phyloP scores from a whole-genome alignment of 2,113 vertebrate species.

The Peromyscus maniculatus region DNA sequence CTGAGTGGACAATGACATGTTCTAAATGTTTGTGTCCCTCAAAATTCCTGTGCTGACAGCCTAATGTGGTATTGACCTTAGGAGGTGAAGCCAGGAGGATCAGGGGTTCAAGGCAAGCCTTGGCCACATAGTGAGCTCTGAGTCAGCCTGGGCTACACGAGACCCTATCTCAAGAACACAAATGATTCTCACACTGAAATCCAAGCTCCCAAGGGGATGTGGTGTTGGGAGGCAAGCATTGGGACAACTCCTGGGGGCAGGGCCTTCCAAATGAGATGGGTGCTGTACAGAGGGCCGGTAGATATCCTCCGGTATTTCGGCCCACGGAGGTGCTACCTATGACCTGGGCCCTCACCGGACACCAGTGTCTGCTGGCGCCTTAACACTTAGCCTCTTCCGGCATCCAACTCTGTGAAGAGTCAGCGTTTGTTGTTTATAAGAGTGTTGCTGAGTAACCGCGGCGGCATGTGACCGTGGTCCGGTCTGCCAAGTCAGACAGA shows the following conservation, averaged over 20 bases:
- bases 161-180: background rate
- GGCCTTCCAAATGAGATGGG: background rate
- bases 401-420: background rate
- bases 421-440: background rate
- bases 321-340: background rate
- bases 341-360: too few species aligned
- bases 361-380: background rate
- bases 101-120: background rate
- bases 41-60: background rate
- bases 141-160: background rate
- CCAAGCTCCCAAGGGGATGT: background rate
- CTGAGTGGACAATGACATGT: too few species aligned
- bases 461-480: background rate
- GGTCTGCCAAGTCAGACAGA: background rate
- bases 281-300: too few species aligned
- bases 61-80: background rate
- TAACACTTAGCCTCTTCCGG: background rate
- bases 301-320: background rate
- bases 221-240: background rate
- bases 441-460: background rate
- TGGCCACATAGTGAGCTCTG: background rate
- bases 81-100: background rate
- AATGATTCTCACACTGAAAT: background rate
- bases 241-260: background rate
- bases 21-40: background rate